Conservation (phyloP, 1,140 invertebrate species). For the Tetranychus urticae region DNA sequence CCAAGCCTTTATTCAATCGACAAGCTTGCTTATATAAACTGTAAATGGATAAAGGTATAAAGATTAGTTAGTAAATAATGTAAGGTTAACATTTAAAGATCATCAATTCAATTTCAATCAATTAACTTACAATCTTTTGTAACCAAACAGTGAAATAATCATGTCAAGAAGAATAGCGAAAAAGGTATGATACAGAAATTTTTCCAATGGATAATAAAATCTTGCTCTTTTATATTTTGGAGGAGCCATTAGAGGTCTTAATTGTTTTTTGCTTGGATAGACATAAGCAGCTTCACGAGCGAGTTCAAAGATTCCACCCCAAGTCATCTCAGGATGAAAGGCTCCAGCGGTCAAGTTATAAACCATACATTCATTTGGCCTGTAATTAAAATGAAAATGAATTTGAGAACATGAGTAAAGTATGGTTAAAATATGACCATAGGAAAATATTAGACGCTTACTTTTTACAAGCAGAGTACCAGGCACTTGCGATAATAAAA, state of each 20-base stretch:
- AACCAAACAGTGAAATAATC: background rate
- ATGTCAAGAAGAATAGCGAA: conserved; percentile 3
- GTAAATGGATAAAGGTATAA: background rate
- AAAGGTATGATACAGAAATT: background rate
- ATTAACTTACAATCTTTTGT: background rate
- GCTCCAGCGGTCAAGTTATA: background rate
- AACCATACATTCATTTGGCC: background rate
- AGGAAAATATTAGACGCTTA: background rate
- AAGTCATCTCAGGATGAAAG: background rate
- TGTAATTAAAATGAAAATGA: background rate
- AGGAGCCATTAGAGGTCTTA: background rate
- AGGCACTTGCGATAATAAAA: background rate
- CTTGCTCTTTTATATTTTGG: background rate
- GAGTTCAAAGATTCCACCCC: background rate
- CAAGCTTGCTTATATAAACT: background rate
- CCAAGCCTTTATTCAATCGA: background rate
- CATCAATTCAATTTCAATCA: too few species aligned
- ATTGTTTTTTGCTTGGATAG: background rate
- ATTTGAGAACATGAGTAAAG: too few species aligned
- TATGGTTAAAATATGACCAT: too few species aligned
- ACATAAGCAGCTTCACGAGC: background rate
- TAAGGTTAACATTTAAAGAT: too few species aligned
- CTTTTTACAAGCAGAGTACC: background rate
- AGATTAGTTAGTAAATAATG: too few species aligned
- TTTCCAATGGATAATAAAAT: background rate